Evolutionary conservation across 2,888 invertebrate species (phyloP), one percentile per base, ranked within the genome.

Genomic region (Chloroclysta siterata): DNA sequence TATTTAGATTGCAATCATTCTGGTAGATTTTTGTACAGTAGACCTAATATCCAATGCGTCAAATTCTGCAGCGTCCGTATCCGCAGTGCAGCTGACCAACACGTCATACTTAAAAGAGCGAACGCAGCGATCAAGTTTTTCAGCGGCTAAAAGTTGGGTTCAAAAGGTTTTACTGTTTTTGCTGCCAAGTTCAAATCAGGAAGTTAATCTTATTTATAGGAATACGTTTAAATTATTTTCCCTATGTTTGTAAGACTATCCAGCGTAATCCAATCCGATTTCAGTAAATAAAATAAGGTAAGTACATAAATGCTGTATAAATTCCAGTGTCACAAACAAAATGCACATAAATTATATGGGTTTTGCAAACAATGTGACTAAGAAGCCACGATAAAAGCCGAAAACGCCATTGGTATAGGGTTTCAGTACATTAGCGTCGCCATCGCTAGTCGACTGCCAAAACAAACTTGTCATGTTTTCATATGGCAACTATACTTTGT

Each of bases 391-490:
- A 53, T 65, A 65, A 66, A 68, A 64, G 48, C 60, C 14, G 50
- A 51, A 59, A 61, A 57, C 60, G n/a, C n/a, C 66, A 72, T 73
- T 74, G 68, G 77, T 76, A 68, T 82, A 64, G 58, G 36, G 72
- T 80, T 77, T 72, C 77, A 73, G 68, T 73, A 72, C 77, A 84
- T 81, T 82, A 78, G 74, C 76, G 64, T 57, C 63, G 64, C 54
- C 56, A 68, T 57, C 63, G 64, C 54, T 55, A 68, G 69, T 68
- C 68, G 65, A 64, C 63, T 76, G 82, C 80, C 80, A 81, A 82
- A 78, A 78, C 76, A 77, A 78, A 82, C 76, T 76, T 70, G 72
- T 72, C 39, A 54, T 54, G 47, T 59, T 51, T 44, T 57, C 41
- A 57, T 52, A 65, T 69, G 68, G 56, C 71, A 71, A 41, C 42